A percentile compares a stretch with the other conserved stretches of the same genome.
Conservation (phyloP, 2,113 vertebrate genomes). For the Paradisaea rubra region DNA sequence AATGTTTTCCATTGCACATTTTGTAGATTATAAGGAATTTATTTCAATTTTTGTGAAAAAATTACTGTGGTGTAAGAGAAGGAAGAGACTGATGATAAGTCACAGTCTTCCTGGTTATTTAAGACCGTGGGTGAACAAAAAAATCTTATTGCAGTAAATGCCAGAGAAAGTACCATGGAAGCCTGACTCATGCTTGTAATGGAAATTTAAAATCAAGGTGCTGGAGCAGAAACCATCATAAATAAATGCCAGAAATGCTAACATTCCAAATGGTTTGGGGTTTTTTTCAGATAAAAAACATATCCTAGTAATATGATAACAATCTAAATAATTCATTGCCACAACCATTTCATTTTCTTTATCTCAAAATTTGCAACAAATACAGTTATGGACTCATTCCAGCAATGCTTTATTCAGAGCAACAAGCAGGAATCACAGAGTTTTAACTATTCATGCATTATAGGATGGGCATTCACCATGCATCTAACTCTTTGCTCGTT, state of each 20-base stretch:
- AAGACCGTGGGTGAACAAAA: background rate
- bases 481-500: background rate
- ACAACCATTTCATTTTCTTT: background rate
- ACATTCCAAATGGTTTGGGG: background rate
- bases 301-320: background rate
- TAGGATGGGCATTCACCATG: background rate
- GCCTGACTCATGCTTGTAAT: background rate
- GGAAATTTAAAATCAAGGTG: background rate
- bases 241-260: background rate
- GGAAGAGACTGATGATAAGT: background rate
- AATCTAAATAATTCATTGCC: background rate
- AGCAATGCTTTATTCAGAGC: background rate
- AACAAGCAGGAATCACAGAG: background rate
- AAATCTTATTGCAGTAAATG: background rate
- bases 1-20: background rate
- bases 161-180: background rate
- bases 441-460: background rate
- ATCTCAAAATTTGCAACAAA: background rate
- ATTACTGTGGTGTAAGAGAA: background rate
- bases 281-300: background rate
- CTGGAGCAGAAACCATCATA: background rate
- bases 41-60: background rate
- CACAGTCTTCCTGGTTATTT: background rate
- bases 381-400: background rate
- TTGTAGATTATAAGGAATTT: background rate